These are phyloP conservation scores for Onychostoma macrolepis DNA, from an alignment of 2,113 vertebrate species.

Conservation along the genomic window DNA sequence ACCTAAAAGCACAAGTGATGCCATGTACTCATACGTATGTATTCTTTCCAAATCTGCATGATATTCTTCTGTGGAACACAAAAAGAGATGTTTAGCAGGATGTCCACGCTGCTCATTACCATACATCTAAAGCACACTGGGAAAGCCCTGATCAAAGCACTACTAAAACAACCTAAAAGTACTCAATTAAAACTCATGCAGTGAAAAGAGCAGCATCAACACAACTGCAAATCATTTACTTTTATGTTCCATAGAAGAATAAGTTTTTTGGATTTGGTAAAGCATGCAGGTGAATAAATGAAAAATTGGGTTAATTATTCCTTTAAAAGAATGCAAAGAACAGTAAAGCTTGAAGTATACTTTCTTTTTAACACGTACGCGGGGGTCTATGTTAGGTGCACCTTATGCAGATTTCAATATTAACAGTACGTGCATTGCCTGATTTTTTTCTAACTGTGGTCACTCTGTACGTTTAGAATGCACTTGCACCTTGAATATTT, in stretches of 20 bases:
- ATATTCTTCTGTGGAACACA: not conserved
- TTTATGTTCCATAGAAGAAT: not conserved
- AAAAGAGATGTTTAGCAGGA: not conserved
- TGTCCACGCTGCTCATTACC: not conserved
- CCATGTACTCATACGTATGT: not conserved
- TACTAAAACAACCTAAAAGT: too few relatives aligned
- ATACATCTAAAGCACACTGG: not conserved
- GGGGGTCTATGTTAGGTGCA: too few relatives aligned
- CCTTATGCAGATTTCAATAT: too few relatives aligned
- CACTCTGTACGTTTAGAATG: too few relatives aligned
- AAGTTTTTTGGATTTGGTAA: not conserved
- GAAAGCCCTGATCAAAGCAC: not conserved
- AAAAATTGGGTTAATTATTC: not conserved
- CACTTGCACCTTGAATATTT: too few relatives aligned
- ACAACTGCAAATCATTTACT: not conserved
- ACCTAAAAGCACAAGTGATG: not conserved
- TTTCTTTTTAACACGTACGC: not conserved
- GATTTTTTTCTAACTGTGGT: too few relatives aligned
- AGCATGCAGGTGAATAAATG: too few relatives aligned
- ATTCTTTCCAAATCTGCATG: not conserved
- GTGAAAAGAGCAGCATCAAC: not conserved
- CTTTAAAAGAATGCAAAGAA: not conserved
- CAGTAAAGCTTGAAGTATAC: not conserved
- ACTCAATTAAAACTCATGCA: too few relatives aligned
- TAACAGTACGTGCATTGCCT: not conserved